Base-by-base conservation (phyloP, 2,888 invertebrate genomes). In the Napeogenes inachia region DNA sequence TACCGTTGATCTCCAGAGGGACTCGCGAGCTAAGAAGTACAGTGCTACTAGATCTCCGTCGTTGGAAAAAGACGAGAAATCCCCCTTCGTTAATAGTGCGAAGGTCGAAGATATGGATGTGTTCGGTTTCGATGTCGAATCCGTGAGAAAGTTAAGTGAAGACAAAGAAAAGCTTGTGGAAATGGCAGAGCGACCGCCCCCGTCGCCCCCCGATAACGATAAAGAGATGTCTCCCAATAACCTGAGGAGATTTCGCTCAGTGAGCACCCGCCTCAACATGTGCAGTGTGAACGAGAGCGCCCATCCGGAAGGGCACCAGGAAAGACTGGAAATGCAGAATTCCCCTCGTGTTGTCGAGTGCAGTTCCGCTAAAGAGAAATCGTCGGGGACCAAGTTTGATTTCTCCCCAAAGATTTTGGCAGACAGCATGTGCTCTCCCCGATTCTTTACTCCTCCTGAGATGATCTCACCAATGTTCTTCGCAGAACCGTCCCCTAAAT, bases 31-130 rank as follows among this genome's bases (percentile, higher is more conserved):
- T 2, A 88, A 86, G 61, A 89, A 87, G 64, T 89, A 73, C 67
- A 89, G 91, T 60, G 90, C 87, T 0, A 90, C 91, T 0, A 73
- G 91, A 10, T 91, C 91, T 0, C 91, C 91, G 0, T 91, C 91
- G 0, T 71, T 91, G n/a, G 91, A 91, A 64, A 90, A 89, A 69
- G 91, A 91, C 86, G 91, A 91, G 3, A 90, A 87, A 62, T 86
- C 87, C 0, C 91, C 91, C 6, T 88, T 90, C 62, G 65, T 83
- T 12, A 68, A 69, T 32, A 80, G 80, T 63, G 84, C 83, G 1
- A 82, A 80, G 55, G 73, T 78, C 4, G 85, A 82, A 45, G 81
- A 81, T 45, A 58, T 65, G 21, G 76, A 76, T 56, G 87, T 89
- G 6, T 91, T 91, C 68, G 89, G 85, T 0, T 91, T 90, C 66